Base-by-base conservation (phyloP, 2,113 vertebrate species). In the Toxotes jaculatrix region DNA sequence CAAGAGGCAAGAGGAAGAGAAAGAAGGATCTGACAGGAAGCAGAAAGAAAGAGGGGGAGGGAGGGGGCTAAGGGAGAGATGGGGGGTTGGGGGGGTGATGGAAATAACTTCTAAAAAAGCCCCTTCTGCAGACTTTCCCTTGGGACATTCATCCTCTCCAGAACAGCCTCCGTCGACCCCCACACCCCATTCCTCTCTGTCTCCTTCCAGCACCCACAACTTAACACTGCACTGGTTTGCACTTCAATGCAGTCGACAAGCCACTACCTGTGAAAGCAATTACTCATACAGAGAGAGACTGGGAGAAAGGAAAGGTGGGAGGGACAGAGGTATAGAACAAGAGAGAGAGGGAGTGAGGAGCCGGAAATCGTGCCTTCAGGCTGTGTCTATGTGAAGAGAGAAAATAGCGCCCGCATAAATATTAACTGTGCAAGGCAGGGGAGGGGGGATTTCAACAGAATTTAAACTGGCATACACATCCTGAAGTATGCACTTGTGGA, bases 211-310 rank as follows among this genome's bases (percentile, higher is more conserved):
- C 87, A 88, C 77, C 89, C 68, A 74, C 85, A 90, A 88, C 75
- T 84, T 80, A 82, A 84, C 88, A 79, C 82, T 70, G 87, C 88
- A 84, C 75, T 74, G 83, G 80, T 90, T 90, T 90, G 82, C 84
- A 86, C 91, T 90, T 86, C 87, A 91, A 76, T 89, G 83, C 79
- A 27, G 82, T 83, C 59, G 81, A 91, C 92, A 94, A 92, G 93
- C 83, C 91, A 79, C 89, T 90, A 93, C 93, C 89, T 93, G 92
- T 81, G 85, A 90, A 91, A 91, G 89, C 87, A 87, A 93, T 93
- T 91, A 93, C 86, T 90, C 87, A 88, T 77, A 79, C 78, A 84
- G 80, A 78, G 69, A 73, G 43, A 73, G 82, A 71, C 66, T 43
- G 56, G 65, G 79, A 80, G 69, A 86, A 87, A 79, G 77, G 81